A percentile compares a stretch with the other conserved stretches of the same genome.
Conservation (phyloP, 2,113 vertebrate genomes). For the Sphyrna mokarran region DNA sequence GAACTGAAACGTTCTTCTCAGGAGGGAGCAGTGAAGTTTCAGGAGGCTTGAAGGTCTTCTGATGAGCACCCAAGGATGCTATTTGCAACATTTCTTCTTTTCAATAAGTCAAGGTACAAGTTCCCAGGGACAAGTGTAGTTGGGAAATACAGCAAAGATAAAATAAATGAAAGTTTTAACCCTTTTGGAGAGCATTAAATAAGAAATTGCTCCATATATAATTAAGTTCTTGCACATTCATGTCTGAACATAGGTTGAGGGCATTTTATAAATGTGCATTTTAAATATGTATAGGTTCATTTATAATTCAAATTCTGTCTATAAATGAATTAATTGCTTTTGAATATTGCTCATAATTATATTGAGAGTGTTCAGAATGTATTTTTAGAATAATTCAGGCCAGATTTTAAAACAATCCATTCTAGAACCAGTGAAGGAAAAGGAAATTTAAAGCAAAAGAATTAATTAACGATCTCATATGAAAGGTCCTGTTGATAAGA, state of each 20-base stretch:
- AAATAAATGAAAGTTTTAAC: neutral
- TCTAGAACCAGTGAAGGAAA: neutral
- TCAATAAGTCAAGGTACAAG: neutral
- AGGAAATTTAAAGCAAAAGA: too few relatives aligned
- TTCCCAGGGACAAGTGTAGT: neutral
- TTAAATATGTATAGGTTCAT: neutral
- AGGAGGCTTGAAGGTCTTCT: neutral
- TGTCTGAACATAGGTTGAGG: neutral
- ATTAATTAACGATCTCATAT: too few relatives aligned
- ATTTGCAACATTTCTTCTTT: neutral
- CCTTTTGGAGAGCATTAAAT: neutral
- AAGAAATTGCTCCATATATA: neutral
- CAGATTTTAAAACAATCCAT: neutral
- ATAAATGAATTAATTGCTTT: neutral
- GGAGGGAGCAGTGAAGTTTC: neutral
- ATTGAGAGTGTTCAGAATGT: neutral
- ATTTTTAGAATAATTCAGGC: neutral
- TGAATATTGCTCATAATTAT: neutral
- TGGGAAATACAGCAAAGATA: neutral
- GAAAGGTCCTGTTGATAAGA: too few relatives aligned
- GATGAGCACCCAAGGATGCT: neutral
- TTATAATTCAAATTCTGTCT: neutral
- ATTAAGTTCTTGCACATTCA: neutral
- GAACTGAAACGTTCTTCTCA: neutral
- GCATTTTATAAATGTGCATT: neutral